Evolutionary conservation across 2,797 vertebrate species (phyloP), one percentile per base, ranked within the genome.

Genomic region (Petrocephalus sullivani): DNA sequence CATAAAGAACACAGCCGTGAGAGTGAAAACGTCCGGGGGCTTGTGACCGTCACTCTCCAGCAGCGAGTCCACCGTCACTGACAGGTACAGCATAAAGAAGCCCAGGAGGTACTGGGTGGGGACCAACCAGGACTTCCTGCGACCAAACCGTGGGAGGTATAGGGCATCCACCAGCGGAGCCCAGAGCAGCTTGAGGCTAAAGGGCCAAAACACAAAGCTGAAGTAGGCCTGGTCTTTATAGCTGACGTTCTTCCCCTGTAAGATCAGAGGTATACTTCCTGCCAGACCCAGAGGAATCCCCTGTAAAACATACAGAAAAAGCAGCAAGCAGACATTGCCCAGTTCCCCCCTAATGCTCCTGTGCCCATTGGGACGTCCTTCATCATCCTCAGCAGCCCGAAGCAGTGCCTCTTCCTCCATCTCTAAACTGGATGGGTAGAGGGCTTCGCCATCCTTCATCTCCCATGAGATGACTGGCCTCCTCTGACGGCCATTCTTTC

Each of bases 141-240:
- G 96, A 3, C 98, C 98, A 82, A 99, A 99, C 91, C 90, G 94
- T 90, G 93, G 95, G 87, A 97, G 89, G 93, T 99, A 99, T 2
- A 99, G 95, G 0, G 98, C 97, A 19, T 99, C 98, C 88, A 99
- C 98, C 91, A 99, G 93, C 0, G 98, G 98, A 0, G 98, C 98
- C 98, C 98, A 99, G 1, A 99, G 93, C 90, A 99, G 94, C 91
- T 99, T 99, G 82, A 99, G 95, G 81, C 98, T 99, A 92, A 99
- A 99, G 0, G 98, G 98, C 98, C 98, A 99, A 91, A 99, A 99
- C 56, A 99, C 98, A 16, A 99, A 97, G 93, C 98, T 99, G 93
- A 99, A 99, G 92, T 96, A 98, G 46, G 98, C 98, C 91, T 99
- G 98, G 93, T 99, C 97, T 33, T 94, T 98, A 92, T 99, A 99